Conservation (phyloP, 2,888 invertebrate genomes). For the Zhengitettix transpicula region DNA sequence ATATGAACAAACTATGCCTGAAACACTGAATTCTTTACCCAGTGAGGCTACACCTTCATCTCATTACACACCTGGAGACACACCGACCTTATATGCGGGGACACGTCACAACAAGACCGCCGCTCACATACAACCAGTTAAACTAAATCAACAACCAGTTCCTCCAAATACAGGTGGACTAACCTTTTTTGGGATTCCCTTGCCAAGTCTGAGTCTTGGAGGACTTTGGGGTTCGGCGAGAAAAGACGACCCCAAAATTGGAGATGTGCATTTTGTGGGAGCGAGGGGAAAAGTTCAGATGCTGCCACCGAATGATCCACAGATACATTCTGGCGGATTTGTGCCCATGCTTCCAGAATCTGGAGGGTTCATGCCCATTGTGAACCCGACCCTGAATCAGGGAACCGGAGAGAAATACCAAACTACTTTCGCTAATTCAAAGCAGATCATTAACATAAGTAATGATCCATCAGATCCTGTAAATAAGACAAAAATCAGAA, state of each 20-base stretch:
- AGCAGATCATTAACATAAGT: too few relatives aligned
- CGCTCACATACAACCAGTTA: slow-evolving; percentile 13
- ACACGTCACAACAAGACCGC: slow-evolving; percentile 12
- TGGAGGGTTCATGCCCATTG: slow-evolving; percentile 57
- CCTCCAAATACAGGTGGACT: slow-evolving; percentile 43
- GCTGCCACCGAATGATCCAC: slow-evolving; percentile 33
- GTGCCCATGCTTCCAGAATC: slow-evolving; percentile 54
- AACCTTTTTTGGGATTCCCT: slow-evolving; percentile 71
- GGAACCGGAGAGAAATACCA: too few relatives aligned
- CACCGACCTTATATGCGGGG: slow-evolving; percentile 41
- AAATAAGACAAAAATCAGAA: too few relatives aligned
- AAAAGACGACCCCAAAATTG: slow-evolving; percentile 23
- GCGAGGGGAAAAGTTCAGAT: slow-evolving; percentile 21
- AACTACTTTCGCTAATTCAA: too few relatives aligned
- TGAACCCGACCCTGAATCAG: slow-evolving; percentile 24
- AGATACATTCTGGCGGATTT: slow-evolving; percentile 49
- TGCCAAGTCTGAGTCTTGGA: slow-evolving; percentile 50
- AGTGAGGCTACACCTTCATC: slow-evolving; percentile 17
- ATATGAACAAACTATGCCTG: slow-evolving; percentile 1
- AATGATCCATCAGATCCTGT: too few relatives aligned
- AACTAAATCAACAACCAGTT: slow-evolving; percentile 16
- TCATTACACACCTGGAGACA: slow-evolving; percentile 35
- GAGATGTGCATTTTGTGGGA: slow-evolving; percentile 7
- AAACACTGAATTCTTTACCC: slow-evolving; percentile 9
- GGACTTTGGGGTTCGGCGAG: slow-evolving; percentile 23